Evolutionary conservation across 1,140 invertebrate genomes (phyloP).

Genomic region (Mycetomoellerius zeteki): DNA sequence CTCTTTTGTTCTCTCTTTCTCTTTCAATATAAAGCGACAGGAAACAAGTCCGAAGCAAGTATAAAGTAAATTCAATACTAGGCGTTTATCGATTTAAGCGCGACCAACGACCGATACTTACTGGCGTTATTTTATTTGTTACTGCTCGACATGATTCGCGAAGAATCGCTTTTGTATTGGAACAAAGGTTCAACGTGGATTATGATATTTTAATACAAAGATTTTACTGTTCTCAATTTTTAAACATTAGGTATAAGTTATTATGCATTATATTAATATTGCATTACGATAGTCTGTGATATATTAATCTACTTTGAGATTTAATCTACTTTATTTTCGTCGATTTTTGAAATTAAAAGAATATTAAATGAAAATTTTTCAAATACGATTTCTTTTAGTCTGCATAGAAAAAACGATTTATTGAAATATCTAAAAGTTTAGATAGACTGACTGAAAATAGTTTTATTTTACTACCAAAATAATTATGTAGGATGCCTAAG

Average conservation of each 20-base stretch:
- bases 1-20: background rate
- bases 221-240: background rate
- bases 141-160: conserved; percentile 10
- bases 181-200: background rate
- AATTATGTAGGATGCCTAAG: too few relatives aligned
- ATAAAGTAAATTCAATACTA: conserved; percentile 42
- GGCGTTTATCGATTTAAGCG: conserved; percentile 66
- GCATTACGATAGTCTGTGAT: background rate
- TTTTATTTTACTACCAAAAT: too few relatives aligned
- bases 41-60: conserved; percentile 56
- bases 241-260: background rate
- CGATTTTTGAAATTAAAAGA: background rate
- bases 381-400: background rate
- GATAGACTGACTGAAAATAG: too few relatives aligned
- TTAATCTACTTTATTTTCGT: background rate
- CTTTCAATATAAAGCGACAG: conserved; percentile 53
- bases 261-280: background rate
- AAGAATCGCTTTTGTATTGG: background rate
- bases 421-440: too few relatives aligned
- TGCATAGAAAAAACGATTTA: too few relatives aligned
- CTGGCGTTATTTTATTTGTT: background rate
- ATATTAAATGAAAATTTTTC: background rate
- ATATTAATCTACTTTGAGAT: conserved; percentile 5
- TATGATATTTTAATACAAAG: background rate
- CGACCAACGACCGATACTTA: conserved; percentile 49